These are phyloP conservation scores for Odocoileus virginianus DNA, from an alignment of 2,113 vertebrate species.

Conservation along the genomic window DNA sequence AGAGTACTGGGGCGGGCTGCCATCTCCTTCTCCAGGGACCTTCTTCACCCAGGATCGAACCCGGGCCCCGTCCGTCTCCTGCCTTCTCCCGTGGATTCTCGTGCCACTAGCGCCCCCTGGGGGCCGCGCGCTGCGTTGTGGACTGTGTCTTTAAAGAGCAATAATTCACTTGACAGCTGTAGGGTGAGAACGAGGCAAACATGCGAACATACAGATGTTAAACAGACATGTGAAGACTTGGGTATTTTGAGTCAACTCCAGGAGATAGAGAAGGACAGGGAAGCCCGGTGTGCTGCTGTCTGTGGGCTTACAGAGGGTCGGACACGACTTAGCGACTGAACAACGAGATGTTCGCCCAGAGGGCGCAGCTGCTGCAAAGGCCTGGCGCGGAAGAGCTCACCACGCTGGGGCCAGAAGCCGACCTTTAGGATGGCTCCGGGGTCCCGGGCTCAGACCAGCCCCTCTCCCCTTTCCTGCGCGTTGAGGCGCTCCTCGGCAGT, in stretches of 20 bases:
- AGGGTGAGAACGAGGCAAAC: not conserved
- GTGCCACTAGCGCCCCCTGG: not conserved
- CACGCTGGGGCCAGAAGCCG: not conserved
- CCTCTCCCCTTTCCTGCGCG: accelerated
- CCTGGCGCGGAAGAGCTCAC: not conserved
- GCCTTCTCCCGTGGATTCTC: not conserved
- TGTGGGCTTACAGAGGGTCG: not conserved
- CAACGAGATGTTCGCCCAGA: not conserved
- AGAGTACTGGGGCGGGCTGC: not conserved
- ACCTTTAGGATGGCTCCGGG: accelerated
- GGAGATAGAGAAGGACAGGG: not conserved
- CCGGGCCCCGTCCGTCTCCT: accelerated
- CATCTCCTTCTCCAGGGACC: not conserved
- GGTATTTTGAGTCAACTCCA: not conserved
- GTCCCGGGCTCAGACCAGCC: not conserved
- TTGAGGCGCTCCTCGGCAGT: not conserved
- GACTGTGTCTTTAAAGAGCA: not conserved
- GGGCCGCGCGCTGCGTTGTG: not conserved
- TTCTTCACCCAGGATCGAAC: not conserved
- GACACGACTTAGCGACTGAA: not conserved
- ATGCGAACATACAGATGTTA: not conserved
- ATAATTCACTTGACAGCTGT: not conserved
- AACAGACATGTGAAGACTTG: not conserved
- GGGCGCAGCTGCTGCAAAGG: not conserved
- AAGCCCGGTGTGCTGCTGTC: not conserved